A percentile compares a stretch with the other conserved stretches of the same genome.
Evolutionary conservation across 2,888 invertebrate species (phyloP).

Genomic region (Melanotus villosus): DNA sequence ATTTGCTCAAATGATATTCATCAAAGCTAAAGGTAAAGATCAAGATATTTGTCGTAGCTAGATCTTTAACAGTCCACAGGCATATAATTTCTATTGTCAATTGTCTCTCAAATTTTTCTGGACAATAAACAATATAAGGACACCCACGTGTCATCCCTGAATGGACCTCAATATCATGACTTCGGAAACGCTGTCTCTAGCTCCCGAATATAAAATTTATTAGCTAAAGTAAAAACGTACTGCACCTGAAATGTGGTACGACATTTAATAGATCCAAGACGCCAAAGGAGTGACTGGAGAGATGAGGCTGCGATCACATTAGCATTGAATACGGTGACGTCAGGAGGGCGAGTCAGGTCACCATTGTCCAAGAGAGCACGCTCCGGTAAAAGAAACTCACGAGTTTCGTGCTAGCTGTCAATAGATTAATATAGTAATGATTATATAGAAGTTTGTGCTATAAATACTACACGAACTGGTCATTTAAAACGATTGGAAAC

Average conservation of each 20-base stretch:
- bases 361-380: constrained; percentile 63
- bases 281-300: constrained; percentile 61
- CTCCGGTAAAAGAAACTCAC: constrained; percentile 51
- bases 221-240: constrained; percentile 27
- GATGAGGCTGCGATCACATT: constrained; percentile 63
- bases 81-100: constrained; percentile 51
- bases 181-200: constrained; percentile 40
- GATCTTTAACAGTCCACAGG: constrained; percentile 8
- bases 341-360: constrained; percentile 67
- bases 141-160: constrained; percentile 51
- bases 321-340: constrained; percentile 67
- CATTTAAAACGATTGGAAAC: constrained; percentile 33
- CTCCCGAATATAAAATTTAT: constrained; percentile 25
- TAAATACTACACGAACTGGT: constrained; percentile 37
- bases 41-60: constrained; percentile 5
- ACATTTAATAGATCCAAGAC: constrained; percentile 47
- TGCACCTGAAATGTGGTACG: constrained; percentile 46
- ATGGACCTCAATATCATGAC: constrained; percentile 45
- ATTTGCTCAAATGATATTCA: constrained; percentile 7
- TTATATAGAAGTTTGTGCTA: constrained; percentile 39
- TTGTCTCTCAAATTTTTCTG: constrained; percentile 49
- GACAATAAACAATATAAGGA: constrained; percentile 52
- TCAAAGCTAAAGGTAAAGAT: not conserved
- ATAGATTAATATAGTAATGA: constrained; percentile 51
- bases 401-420: constrained; percentile 55